Percentiles rank a stretch among this genome's conserved stretches.
These are phyloP conservation scores for Suncus etruscus DNA, from an alignment of 2,113 vertebrate species.

Conservation along the genomic window DNA sequence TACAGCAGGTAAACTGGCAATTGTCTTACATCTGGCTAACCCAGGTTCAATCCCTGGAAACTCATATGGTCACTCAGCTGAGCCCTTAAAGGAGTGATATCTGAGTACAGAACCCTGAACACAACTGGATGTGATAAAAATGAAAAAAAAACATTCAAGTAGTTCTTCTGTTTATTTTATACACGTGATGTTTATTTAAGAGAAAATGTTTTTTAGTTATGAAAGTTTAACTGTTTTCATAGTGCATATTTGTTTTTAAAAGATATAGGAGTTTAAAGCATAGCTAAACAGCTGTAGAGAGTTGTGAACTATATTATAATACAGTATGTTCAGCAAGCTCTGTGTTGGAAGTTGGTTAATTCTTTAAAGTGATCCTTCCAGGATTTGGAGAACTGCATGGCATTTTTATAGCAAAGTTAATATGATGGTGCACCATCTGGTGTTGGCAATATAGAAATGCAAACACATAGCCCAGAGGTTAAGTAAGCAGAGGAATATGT, in stretches of 20 bases:
- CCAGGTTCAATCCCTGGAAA: too few species aligned
- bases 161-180: neutral
- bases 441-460: neutral
- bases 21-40: too few species aligned
- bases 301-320: neutral
- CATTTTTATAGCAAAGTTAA: neutral
- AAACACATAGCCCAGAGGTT: slow-evolving; percentile 27
- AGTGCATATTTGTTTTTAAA: neutral
- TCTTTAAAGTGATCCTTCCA: neutral
- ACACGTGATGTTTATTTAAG: neutral
- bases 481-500: neutral
- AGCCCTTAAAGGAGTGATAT: too few species aligned
- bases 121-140: too few species aligned
- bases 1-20: too few species aligned
- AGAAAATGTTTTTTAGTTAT: neutral
- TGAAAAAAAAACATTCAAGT: neutral
- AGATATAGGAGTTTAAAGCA: neutral
- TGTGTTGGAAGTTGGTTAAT: neutral
- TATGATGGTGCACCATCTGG: neutral
- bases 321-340: neutral
- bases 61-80: too few species aligned
- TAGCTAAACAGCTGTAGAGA: neutral
- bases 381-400: neutral
- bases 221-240: neutral
- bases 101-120: too few species aligned